Evolutionary conservation across 2,113 vertebrate genomes (phyloP).

Genomic region (Puntigrus tetrazona): DNA sequence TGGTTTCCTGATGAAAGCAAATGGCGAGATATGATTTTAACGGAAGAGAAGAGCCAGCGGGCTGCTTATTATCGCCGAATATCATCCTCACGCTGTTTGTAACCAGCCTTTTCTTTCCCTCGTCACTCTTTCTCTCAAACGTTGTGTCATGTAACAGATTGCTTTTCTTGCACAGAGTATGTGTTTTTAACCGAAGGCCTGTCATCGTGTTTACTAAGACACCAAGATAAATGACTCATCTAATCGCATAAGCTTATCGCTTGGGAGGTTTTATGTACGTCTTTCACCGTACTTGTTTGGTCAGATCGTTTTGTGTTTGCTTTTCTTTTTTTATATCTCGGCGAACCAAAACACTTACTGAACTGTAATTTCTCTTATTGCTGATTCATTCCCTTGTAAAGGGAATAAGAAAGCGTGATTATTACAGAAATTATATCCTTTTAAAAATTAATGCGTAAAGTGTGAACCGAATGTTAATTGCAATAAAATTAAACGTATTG

Average conservation of each 20-base stretch:
- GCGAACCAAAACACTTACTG: background rate
- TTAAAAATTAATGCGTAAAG: background rate
- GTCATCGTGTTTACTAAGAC: conserved; percentile 9
- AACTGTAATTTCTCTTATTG: background rate
- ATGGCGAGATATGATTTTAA: conserved; percentile 14
- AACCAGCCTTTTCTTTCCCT: background rate
- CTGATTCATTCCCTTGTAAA: background rate
- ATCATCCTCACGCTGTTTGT: background rate
- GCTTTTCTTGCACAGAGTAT: background rate
- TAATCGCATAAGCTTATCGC: background rate
- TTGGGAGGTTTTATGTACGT: background rate
- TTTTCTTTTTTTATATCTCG: background rate
- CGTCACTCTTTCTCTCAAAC: conserved; percentile 18
- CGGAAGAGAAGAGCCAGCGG: conserved; percentile 5
- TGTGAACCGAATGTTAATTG: no score
- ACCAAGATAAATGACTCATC: conserved; percentile 10
- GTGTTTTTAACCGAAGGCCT: background rate
- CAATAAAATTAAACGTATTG: no score
- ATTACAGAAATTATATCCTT: background rate
- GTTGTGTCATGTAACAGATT: conserved; percentile 12
- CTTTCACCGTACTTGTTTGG: background rate
- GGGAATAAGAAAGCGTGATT: background rate
- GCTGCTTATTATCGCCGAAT: background rate
- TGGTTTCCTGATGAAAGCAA: conserved; percentile 20
- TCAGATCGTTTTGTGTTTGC: background rate